Conservation (phyloP, 2,888 invertebrate genomes). For the Margaritifera margaritifera region DNA sequence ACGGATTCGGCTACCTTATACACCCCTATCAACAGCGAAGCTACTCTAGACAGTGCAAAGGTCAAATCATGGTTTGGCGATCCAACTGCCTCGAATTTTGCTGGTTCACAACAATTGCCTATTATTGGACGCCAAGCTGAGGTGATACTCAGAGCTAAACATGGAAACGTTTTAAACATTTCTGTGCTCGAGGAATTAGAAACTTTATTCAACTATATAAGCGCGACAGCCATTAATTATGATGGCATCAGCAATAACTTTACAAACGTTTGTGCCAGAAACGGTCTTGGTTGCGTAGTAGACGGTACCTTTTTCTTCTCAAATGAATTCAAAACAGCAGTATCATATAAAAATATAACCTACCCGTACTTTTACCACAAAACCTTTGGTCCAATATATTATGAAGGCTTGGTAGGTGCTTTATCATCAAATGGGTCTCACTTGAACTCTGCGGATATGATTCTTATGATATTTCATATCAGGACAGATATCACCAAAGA, state of each 20-base stretch:
- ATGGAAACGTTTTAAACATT: conserved; percentile 22
- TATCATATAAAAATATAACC: conserved; percentile 5
- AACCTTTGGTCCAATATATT: background rate
- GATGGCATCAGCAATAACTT: conserved; percentile 6
- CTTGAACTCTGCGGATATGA: no score
- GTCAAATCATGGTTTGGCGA: no score
- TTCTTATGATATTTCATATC: no score
- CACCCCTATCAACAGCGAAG: no score
- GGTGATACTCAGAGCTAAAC: conserved; percentile 22
- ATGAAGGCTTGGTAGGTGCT: no score
- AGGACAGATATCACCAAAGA: no score
- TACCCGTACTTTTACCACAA: conserved; percentile 15
- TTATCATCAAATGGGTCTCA: no score
- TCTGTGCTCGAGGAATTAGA: conserved; percentile 22
- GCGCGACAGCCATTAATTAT: conserved; percentile 5
- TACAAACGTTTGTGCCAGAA: conserved; percentile 14
- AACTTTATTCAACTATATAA: conserved; percentile 16
- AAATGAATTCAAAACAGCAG: conserved; percentile 15
- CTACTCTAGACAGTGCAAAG: no score
- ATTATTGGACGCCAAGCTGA: conserved; percentile 17
- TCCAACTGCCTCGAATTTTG: no score
- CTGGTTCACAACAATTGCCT: background rate
- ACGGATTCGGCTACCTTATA: no score
- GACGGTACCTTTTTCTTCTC: conserved; percentile 11
- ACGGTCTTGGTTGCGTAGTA: conserved; percentile 3